Base-by-base conservation (phyloP, 2,888 invertebrate genomes). In the Bruchidius siliquastri region DNA sequence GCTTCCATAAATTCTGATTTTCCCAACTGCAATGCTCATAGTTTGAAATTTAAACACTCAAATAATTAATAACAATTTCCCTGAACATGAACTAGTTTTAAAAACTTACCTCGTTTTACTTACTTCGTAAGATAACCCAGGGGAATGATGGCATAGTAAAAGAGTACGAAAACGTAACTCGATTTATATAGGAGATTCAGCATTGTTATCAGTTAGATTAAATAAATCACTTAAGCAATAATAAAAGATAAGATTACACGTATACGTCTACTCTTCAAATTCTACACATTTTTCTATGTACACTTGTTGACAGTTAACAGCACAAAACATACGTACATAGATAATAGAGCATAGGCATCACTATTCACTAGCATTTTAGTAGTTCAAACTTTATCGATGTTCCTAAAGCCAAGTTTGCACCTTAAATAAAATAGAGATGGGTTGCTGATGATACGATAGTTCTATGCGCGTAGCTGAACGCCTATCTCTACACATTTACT, bases 91-190 rank as follows among this genome's bases (percentile, higher is more conserved):
- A 69, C 69, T 72, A 32, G 21, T 72, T 70, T 26, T 67, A 26
- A 70, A 75, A 75, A 80, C 79, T 81, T 77, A 80, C 81, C 78
- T 78, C 83, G 67, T 74, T 74, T 67, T 75, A 85, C 85, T 85
- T 86, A 87, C 86, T 86, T 86, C 78, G 85, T 83, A 76, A 87
- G 79, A 79, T 84, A 85, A 77, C 83, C 83, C 20, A 84, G 78
- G 72, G 86, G 86, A 77, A 86, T 83, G 78, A 86, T 82, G 76
- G 83, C 86, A 84, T 86, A 87, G 79, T 86, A 87, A 73, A 85
- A 79, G 74, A 83, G 80, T 67, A 81, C 83, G 76, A 85, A 82
- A 73, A 83, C 81, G 81, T 85, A 86, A 79, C 85, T 81, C 75
- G 81, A 81, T 78, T 81, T 84, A 80, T 82, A 83, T 78, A 85